Percentiles rank a stretch among this genome's conserved stretches.
Conservation (phyloP, 2,797 vertebrate species). For the Pseudochirops corinnae region DNA sequence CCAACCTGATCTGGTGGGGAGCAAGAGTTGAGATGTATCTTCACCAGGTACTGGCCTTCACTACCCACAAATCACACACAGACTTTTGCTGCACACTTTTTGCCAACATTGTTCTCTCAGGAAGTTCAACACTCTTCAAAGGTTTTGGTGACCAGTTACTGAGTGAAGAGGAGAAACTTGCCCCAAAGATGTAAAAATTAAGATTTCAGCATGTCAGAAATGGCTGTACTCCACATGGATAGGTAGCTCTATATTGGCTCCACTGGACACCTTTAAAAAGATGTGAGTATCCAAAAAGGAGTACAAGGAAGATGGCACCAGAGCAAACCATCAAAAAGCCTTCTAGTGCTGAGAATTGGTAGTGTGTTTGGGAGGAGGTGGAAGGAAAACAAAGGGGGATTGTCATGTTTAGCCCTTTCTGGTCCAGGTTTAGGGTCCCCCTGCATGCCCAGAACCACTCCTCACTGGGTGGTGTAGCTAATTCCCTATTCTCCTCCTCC, state of each 20-base stretch:
- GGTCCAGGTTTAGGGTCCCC: conserved; percentile 55
- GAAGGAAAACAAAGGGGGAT: conserved; percentile 17
- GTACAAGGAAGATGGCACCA: conserved; percentile 92
- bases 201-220: conserved; percentile 95
- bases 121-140: conserved; percentile 84
- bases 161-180: conserved; percentile 94
- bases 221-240: conserved; percentile 95
- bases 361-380: neutral
- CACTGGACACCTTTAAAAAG: conserved; percentile 95
- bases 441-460: conserved; percentile 69
- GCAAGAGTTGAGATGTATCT: conserved; percentile 81
- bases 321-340: conserved; percentile 94
- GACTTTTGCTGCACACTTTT: conserved; percentile 83
- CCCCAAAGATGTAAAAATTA: conserved; percentile 95
- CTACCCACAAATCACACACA: conserved; percentile 84
- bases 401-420: conserved; percentile 54
- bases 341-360: conserved; percentile 85
- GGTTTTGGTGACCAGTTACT: conserved; percentile 92
- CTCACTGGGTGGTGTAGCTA: conserved; percentile 33
- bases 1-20: conserved; percentile 82
- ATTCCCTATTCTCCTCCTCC: conserved; percentile 27
- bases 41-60: conserved; percentile 82
- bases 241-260: conserved; percentile 93
- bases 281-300: conserved; percentile 97
- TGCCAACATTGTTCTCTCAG: conserved; percentile 82